phyloP scores from a whole-genome alignment of 2,113 vertebrate species.

The Puntigrus tetrazona region DNA sequence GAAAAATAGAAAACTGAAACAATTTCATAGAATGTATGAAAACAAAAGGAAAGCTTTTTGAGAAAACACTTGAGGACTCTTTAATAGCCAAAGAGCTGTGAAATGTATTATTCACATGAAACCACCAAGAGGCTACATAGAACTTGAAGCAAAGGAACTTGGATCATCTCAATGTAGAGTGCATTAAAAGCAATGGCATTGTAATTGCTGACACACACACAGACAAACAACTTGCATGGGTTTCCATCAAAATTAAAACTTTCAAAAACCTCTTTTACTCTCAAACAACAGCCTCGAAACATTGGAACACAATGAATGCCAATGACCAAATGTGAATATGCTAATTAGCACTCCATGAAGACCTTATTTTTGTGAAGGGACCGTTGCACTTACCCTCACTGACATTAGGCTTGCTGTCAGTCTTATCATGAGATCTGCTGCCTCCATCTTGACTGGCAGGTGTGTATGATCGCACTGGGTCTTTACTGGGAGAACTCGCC shows the following conservation, averaged over 20 bases:
- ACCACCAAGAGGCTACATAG: neutral
- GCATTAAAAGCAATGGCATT: neutral
- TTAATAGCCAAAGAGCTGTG: neutral
- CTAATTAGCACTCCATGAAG: neutral
- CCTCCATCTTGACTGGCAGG: conserved; percentile 70
- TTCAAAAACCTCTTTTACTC: conserved; percentile 10
- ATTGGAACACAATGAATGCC: neutral
- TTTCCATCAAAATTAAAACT: neutral
- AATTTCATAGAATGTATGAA: neutral
- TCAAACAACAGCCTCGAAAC: neutral
- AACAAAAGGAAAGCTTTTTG: neutral
- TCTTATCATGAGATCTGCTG: conserved; percentile 71
- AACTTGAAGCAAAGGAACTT: conserved; percentile 5
- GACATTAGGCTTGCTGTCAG: conserved; percentile 81
- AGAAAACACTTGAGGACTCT: conserved; percentile 22
- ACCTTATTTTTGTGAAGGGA: neutral
- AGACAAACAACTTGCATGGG: conserved; percentile 26
- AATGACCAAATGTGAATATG: neutral
- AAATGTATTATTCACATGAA: neutral
- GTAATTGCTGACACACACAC: neutral
- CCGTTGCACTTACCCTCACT: conserved; percentile 79
- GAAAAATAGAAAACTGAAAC: neutral
- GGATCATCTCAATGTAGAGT: conserved; percentile 10
- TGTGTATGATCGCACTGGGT: conserved; percentile 69
- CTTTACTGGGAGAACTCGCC: conserved; percentile 76